Evolutionary conservation across 2,113 vertebrate species (phyloP), one percentile per base, ranked within the genome.

Genomic region (Macrotis lagotis): DNA sequence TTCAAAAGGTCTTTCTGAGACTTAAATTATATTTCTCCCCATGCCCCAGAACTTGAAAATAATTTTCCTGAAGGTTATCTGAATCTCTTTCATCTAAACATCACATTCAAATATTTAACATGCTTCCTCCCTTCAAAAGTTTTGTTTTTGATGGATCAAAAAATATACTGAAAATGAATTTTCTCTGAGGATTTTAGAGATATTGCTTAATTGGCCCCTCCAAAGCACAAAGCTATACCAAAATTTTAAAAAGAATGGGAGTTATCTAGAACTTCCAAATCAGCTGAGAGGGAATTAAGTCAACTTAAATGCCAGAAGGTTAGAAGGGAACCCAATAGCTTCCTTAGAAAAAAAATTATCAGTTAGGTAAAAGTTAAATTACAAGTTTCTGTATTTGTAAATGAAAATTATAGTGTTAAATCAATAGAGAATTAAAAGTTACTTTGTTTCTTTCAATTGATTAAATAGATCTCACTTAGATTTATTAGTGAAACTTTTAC

Each of bases 51-150:
- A 90, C 94, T 97, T 90, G 59, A 91, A 94, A 95, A 51, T 89
- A 89, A 51, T 0, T 3, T 24, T 88, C n/a, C 53, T 74, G 9
- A 9, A 92, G 91, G 96, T 95, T 96, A 95, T 96, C 95, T 91
- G 93, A 96, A 92, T 92, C 53, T 51, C 95, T 98, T 96, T 98
- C 95, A 96, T 96, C 59, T 92, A 94, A 83, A 97, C 95, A 97
- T 95, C 93, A 92, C 83, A 94, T 95, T 92, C 92, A 95, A 97
- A 96, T 95, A 91, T 90, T 90, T 90, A 90, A 31, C 50, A 89
- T 55, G 48, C 48, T 93, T n/a, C 37, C 59, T 95, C 89, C 95
- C 91, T 93, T 88, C 90, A 96, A 93, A 96, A 97, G 95, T 55
- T 92, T 74, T 93, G 88, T 92, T 96, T 92, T 95, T 59, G 55